Evolutionary conservation across 2,113 vertebrate species (phyloP).

Genomic region (Noctilio leporinus): DNA sequence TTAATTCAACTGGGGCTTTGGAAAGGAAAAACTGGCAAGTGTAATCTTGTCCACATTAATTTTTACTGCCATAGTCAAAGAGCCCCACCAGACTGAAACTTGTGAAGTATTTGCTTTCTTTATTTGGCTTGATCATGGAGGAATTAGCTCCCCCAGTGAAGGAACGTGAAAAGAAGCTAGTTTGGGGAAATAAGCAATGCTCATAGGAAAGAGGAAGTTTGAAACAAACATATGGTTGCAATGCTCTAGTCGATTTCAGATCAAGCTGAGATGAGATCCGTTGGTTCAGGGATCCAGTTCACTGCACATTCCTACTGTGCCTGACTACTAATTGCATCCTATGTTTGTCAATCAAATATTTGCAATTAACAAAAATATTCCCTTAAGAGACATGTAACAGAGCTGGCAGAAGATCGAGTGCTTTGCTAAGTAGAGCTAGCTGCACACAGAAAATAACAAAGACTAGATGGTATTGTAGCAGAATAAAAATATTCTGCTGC

Average conservation of each 20-base stretch:
- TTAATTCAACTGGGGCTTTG: constrained; percentile 69
- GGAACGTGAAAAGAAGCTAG: constrained; percentile 74
- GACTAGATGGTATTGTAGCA: constrained; percentile 67
- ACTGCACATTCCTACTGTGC: constrained; percentile 89
- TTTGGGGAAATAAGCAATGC: constrained; percentile 81
- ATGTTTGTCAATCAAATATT: constrained; percentile 95
- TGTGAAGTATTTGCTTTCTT: constrained; percentile 75
- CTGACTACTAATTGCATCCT: constrained; percentile 92
- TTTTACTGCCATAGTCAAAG: constrained; percentile 77
- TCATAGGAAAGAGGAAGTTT: constrained; percentile 78
- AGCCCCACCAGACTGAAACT: constrained; percentile 72
- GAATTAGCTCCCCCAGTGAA: constrained; percentile 78
- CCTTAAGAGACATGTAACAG: constrained; percentile 84
- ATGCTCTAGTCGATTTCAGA: constrained; percentile 85
- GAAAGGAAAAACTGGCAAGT: constrained; percentile 71
- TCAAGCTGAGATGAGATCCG: constrained; percentile 91
- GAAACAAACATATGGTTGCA: constrained; percentile 91
- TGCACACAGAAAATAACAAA: constrained; percentile 63
- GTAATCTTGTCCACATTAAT: constrained; percentile 78
- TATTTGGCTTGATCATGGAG: constrained; percentile 73
- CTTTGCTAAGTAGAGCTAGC: constrained; percentile 74
- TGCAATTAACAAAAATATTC: constrained; percentile 91
- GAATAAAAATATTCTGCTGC: constrained; percentile 78
- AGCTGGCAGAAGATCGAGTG: constrained; percentile 79
- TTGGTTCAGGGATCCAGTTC: constrained; percentile 92